A percentile compares a stretch with the other conserved stretches of the same genome.
phyloP scores from a whole-genome alignment of 1,140 invertebrate genomes.

The Tetramorium parvispinum region DNA sequence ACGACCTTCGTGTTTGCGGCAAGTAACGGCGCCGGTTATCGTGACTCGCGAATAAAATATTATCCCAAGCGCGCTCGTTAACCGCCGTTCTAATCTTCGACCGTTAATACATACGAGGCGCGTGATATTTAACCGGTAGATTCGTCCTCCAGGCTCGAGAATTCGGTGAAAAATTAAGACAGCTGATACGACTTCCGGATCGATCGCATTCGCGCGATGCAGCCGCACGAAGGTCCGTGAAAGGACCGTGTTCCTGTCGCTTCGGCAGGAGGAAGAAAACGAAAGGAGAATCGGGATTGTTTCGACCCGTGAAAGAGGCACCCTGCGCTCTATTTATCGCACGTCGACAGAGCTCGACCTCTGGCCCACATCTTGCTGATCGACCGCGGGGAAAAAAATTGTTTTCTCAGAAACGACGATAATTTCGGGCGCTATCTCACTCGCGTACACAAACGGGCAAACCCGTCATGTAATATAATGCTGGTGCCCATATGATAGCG shows the following conservation, averaged over 20 bases:
- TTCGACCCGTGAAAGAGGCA: neutral
- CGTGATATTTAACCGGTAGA: neutral
- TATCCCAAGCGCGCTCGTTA: slow-evolving; percentile 25
- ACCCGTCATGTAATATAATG: slow-evolving; percentile 18
- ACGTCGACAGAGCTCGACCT: slow-evolving; percentile 32
- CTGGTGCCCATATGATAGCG: slow-evolving; percentile 63
- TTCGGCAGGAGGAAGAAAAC: neutral
- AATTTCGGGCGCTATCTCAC: slow-evolving; percentile 27
- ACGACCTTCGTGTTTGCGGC: slow-evolving; percentile 35
- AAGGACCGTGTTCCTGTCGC: neutral
- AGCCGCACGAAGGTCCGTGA: neutral
- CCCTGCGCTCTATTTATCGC: slow-evolving; percentile 17
- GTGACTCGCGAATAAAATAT: slow-evolving; percentile 48
- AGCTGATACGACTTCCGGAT: slow-evolving; percentile 18
- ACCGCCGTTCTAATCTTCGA: slow-evolving; percentile 23
- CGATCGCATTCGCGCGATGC: neutral
- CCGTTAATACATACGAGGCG: slow-evolving; percentile 6
- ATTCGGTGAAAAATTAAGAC: neutral
- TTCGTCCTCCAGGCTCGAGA: slow-evolving; percentile 4
- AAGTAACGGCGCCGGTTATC: slow-evolving; percentile 38
- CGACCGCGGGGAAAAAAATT: slow-evolving; percentile 30
- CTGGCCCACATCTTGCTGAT: slow-evolving; percentile 68
- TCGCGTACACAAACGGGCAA: neutral
- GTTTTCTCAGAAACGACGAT: slow-evolving; percentile 66
- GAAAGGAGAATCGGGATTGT: neutral